Evolutionary conservation across 1,140 invertebrate species (phyloP), one percentile per base, ranked within the genome.

Genomic region (Microplitis mediator): DNA sequence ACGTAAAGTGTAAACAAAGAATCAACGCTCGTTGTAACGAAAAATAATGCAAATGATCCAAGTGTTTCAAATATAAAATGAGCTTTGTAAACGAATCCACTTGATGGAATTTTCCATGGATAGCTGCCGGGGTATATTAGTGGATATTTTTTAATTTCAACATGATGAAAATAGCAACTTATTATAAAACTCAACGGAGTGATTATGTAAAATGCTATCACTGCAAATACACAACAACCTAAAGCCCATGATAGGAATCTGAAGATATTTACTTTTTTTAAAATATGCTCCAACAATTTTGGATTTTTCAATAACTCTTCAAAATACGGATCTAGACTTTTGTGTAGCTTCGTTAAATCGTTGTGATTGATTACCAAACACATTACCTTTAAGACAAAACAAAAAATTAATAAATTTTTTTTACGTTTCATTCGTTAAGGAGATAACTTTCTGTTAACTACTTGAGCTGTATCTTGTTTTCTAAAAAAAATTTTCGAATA

Each of bases 1-100:
- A 76, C 32, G n/a, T 78, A 77, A 32, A 78, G 62, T 6, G 76
- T 75, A 62, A 80, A 83, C 6, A 78, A 34, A 3, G 75, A 74
- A 36, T 83, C 82, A 2, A 77, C 77, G 2, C 81, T 76, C 4
- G 32, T 51, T 4, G 77, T 80, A 6, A 78, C 56, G 5, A 14
- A 66, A 39, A 69, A 71, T 9, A 80, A 23, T 35, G 50, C 72
- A 34, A 66, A 72, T 34, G 16, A 4, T 35, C 67, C 58, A 3
- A 73, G 23, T 13, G 69, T 4, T 45, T 79, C 76, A 31, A 74
- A 76, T 1, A 63, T 39, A 31, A 71, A 80, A 34, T 79, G 70
- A 6, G 61, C n/a, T 56, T 73, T 71, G 50, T 79, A 78, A 4
- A 78, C 4, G 0, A 61, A 1, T n/a, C 76, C 74, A 35, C 65